A percentile compares a stretch with the other conserved stretches of the same genome.
Conservation (phyloP, 1,140 invertebrate genomes). For the Hypsibius dujardini region DNA sequence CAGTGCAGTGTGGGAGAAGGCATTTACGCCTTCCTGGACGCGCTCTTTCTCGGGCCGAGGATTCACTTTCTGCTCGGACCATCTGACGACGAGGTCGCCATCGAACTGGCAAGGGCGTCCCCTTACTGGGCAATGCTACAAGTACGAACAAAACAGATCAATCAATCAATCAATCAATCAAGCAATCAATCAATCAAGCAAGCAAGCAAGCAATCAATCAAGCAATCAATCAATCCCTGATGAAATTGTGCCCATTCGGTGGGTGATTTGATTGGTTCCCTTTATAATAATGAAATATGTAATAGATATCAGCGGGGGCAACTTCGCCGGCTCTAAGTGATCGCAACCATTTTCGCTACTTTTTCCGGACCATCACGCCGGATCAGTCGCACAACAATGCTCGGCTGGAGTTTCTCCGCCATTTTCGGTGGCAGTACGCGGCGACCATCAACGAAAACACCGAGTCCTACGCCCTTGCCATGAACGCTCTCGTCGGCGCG, state of each 20-base stretch:
- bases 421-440: slow-evolving; percentile 67
- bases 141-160: slow-evolving; percentile 36
- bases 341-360: slow-evolving; percentile 62
- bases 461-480: slow-evolving; percentile 54
- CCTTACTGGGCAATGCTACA: slow-evolving; percentile 78
- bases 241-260: no score
- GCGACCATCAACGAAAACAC: slow-evolving; percentile 66
- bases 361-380: slow-evolving; percentile 62
- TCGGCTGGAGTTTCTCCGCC: slow-evolving; percentile 57
- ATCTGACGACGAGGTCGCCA: slow-evolving; percentile 49
- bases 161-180: slow-evolving; percentile 19
- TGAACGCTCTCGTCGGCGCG: neutral
- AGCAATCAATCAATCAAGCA: no score
- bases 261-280: slow-evolving; percentile 16
- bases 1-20: slow-evolving; percentile 75
- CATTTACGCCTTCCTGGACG: slow-evolving; percentile 71
- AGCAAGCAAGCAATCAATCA: no score
- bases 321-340: slow-evolving; percentile 66
- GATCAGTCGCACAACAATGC: slow-evolving; percentile 71
- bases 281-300: slow-evolving; percentile 15
- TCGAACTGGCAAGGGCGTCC: slow-evolving; percentile 67
- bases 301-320: slow-evolving; percentile 62
- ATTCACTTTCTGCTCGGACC: slow-evolving; percentile 9
- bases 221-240: no score
- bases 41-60: slow-evolving; percentile 43